Evolutionary conservation across 2,888 invertebrate genomes (phyloP).

Genomic region (Cosmia pyralina): DNA sequence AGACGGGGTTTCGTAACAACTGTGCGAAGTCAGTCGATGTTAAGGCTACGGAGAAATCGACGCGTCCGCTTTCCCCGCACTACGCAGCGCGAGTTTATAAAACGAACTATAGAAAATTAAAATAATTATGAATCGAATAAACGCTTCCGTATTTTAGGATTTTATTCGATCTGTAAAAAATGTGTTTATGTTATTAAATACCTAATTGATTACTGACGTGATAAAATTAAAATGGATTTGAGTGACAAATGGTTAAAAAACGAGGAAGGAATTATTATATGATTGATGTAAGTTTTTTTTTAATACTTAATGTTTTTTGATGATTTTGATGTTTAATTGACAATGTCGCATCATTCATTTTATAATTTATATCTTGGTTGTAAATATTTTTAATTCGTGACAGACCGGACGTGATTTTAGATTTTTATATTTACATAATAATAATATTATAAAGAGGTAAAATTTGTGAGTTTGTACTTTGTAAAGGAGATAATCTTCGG

Average conservation of each 20-base stretch:
- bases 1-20: slow-evolving; percentile 78
- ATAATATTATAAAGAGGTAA: neutral
- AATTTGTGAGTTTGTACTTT: neutral
- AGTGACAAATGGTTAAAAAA: slow-evolving; percentile 42
- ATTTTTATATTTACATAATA: neutral
- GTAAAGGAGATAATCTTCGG: neutral
- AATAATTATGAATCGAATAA: slow-evolving; percentile 13
- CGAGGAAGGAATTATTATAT: slow-evolving; percentile 35
- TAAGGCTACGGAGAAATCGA: slow-evolving; percentile 83
- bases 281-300: slow-evolving; percentile 48
- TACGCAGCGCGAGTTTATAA: slow-evolving; percentile 66
- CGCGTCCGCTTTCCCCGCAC: slow-evolving; percentile 84
- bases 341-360: neutral
- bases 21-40: slow-evolving; percentile 80
- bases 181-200: slow-evolving; percentile 18
- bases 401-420: neutral
- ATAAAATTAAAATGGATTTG: slow-evolving; percentile 20
- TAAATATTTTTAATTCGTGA: slow-evolving; percentile 8
- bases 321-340: slow-evolving; percentile 12
- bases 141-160: slow-evolving; percentile 34
- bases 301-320: neutral
- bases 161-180: slow-evolving; percentile 18
- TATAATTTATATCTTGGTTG: neutral
- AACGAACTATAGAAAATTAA: slow-evolving; percentile 39
- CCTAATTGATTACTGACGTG: slow-evolving; percentile 20